Base-by-base conservation (phyloP, 2,113 vertebrate genomes). In the Salvelinus namaycush region DNA sequence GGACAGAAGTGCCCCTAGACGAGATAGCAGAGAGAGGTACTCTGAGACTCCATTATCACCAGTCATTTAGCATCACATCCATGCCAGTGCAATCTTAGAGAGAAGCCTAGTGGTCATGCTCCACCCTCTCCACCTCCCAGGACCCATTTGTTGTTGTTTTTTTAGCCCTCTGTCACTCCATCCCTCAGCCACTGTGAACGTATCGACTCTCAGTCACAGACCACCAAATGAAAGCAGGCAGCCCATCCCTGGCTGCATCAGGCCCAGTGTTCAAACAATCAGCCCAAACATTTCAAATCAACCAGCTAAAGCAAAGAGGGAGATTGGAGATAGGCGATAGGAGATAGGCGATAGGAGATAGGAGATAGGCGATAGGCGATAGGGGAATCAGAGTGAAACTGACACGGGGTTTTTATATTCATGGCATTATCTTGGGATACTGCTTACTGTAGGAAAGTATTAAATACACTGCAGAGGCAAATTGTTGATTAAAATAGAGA, bases 181-280 rank as follows among this genome's bases (percentile, higher is more conserved):
- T 90, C 79, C 86, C 82, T 81, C 82, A 80, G 83, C 83, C 71
- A 59, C 74, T 76, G 68, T 26, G 48, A 24, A 79, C 27, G 49
- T 80, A 91, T 91, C 75, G 78, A 92, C 88, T 87, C 88, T 87
- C 86, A 87, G 89, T 85, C 86, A 84, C 59, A 31, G 48, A 76
- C 75, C 20, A 73, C 77, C 85, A 93, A 93, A 92, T 91, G 80
- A 89, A 85, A 89, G 86, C 72, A 49, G 88, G 84, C 90, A 90
- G 88, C 80, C 81, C 82, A 82, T 80, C 72, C 88, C 83, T 76
- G 79, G 74, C 81, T 71, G 72, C 79, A 5, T 49, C 6, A 13
- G 77, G 77, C 76, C 67, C 14, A 78, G 72, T 68, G 34, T 8
- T 27, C 64, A 82, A 13, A 84, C 87, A 85, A 88, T 90, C 88